Evolutionary conservation across 2,113 vertebrate species (phyloP).

Genomic region (Melierax canorus): DNA sequence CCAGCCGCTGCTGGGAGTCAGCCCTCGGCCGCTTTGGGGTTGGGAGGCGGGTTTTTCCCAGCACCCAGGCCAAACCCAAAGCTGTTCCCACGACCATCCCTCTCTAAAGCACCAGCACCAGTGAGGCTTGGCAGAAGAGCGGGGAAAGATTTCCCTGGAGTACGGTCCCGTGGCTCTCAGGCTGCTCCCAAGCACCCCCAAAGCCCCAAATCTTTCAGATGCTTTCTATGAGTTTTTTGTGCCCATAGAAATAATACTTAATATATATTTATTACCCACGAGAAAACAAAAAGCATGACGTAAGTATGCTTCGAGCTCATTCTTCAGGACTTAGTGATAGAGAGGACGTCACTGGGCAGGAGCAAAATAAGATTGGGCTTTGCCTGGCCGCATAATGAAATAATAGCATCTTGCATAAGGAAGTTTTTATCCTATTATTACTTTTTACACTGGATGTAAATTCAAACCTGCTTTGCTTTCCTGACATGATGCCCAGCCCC

Average conservation of each 20-base stretch:
- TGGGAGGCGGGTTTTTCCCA: slow-evolving; percentile 33
- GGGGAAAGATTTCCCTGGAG: neutral
- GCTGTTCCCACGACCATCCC: slow-evolving; percentile 28
- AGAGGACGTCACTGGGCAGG: neutral
- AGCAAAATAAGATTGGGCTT: neutral
- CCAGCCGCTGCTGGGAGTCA: neutral
- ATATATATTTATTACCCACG: neutral
- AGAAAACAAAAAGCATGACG: neutral
- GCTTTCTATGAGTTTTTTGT: neutral
- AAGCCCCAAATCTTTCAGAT: neutral
- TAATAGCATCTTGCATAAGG: neutral
- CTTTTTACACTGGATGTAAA: neutral
- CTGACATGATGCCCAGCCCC: neutral
- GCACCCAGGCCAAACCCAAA: neutral
- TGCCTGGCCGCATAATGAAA: neutral
- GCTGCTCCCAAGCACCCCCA: neutral
- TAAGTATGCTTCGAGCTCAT: neutral
- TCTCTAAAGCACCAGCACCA: neutral
- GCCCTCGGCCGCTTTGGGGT: neutral
- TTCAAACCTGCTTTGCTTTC: neutral
- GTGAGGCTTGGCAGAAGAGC: neutral
- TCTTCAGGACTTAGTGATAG: neutral
- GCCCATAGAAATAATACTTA: neutral
- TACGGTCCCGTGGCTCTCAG: neutral
- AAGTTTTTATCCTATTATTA: neutral